Base-by-base conservation (phyloP, 1,140 invertebrate genomes). In the Gonatopus flavifemur region DNA sequence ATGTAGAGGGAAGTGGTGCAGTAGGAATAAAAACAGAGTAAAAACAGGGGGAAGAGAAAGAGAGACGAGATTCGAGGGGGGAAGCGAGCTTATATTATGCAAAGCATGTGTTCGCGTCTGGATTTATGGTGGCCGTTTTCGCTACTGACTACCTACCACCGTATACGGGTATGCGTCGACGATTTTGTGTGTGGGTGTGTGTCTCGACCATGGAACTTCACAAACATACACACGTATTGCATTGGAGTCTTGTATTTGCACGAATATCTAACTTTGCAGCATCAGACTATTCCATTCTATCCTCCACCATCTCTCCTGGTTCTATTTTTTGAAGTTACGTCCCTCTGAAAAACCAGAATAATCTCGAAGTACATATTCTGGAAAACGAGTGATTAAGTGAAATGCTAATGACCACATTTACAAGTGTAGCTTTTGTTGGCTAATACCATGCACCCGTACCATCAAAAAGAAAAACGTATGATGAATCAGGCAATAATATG, bases 71-170 rank as follows among this genome's bases (percentile, higher is more conserved):
- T 40, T 51, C 50, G 48, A 31, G 43, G 39, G 52, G 49, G 52
- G 43, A 59, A 67, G 53, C 64, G 60, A 69, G 67, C 66, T 76
- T 76, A 76, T 72, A 77, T 76, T 76, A 76, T 77, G 72, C 69
- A 74, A 74, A 74, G 66, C 70, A 70, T 77, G 69, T 72, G 69
- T 71, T 71, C 63, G 67, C 52, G 47, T 39, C 38, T 67, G 58
- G 64, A 76, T 77, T 77, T 77, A 77, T 74, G 66, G 67, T 55
- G 56, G 59, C 64, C 65, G 62, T 76, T 77, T n/a, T 72, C 67
- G 65, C 60, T 61, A 69, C 55, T 66, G 53, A 65, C 62, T 60
- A 57, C 60, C 6, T 36, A 3, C 37, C 10, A n/a, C 48, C 18
- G 32, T 21, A 15, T 37, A 39, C 38, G n/a, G n/a, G n/a, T n/a